These are phyloP conservation scores for Vombatus ursinus DNA, from an alignment of 2,113 vertebrate genomes.

Conservation along the genomic window DNA sequence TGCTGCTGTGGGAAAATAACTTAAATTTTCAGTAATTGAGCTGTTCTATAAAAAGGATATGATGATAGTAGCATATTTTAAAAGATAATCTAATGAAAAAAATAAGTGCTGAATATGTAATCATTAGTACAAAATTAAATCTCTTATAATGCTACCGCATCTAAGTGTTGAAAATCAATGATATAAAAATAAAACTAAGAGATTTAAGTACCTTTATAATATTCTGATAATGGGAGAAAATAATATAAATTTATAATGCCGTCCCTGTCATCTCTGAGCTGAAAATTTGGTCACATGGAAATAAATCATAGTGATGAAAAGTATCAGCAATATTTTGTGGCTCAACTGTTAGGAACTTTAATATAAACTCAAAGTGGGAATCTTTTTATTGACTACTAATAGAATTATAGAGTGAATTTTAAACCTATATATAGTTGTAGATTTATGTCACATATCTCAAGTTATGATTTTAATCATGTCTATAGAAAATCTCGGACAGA, in stretches of 20 bases:
- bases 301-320: fast-evolving
- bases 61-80: fast-evolving
- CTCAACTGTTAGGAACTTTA: background rate
- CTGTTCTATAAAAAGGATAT: fast-evolving
- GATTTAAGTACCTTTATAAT: fast-evolving
- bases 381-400: background rate
- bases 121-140: background rate
- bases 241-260: fast-evolving
- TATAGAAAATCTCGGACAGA: background rate
- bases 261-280: background rate
- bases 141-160: background rate
- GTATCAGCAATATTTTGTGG: background rate
- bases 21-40: background rate
- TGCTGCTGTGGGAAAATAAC: background rate
- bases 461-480: background rate
- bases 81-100: background rate
- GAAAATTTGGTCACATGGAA: too few relatives aligned
- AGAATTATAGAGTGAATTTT: too few relatives aligned
- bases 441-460: background rate
- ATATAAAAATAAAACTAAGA: too few relatives aligned
- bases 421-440: background rate
- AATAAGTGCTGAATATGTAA: fast-evolving
- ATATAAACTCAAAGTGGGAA: background rate
- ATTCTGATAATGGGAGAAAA: fast-evolving
- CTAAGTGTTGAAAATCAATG: background rate